These are phyloP conservation scores for Acanthococcus lagerstroemiae DNA, from an alignment of 2,888 invertebrate species.

Conservation along the genomic window DNA sequence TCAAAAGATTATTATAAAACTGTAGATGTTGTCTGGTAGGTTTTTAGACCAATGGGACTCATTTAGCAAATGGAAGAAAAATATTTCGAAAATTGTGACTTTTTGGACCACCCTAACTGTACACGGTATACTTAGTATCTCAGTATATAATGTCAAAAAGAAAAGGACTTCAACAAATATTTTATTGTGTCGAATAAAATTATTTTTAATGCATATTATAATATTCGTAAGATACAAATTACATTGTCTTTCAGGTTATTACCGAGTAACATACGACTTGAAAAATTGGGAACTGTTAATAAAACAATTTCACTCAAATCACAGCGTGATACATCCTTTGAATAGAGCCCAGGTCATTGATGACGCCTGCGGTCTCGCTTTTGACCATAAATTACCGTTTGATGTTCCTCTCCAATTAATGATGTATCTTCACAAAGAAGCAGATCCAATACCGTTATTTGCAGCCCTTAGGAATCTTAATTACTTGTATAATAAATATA, in stretches of 20 bases:
- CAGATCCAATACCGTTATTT: conserved; percentile 54
- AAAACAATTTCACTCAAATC: conserved; percentile 52
- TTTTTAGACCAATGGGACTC: too few species aligned
- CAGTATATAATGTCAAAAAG: too few species aligned
- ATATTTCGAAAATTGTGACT: too few species aligned
- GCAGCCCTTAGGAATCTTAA: conserved; percentile 13
- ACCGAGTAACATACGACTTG: conserved; percentile 61
- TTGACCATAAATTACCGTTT: conserved; percentile 52
- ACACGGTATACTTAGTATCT: too few species aligned
- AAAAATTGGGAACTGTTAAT: conserved; percentile 60
- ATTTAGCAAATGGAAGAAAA: too few species aligned
- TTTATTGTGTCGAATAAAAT: too few species aligned
- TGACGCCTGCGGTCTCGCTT: conserved; percentile 64
- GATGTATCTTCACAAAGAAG: conserved; percentile 57
- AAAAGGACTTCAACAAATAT: too few species aligned
- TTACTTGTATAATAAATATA: too few species aligned
- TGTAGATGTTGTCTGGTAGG: too few species aligned
- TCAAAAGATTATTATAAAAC: too few species aligned
- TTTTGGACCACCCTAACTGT: too few species aligned
- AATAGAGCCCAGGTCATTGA: conserved; percentile 73
- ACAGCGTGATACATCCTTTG: conserved; percentile 42
- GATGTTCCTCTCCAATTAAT: conserved; percentile 44
- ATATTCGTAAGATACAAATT: not conserved
- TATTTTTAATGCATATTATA: not conserved
- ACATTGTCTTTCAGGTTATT: conserved; percentile 44